Evolutionary conservation across 2,797 vertebrate species (phyloP), one percentile per base, ranked within the genome.

Genomic region (Emys orbicularis): DNA sequence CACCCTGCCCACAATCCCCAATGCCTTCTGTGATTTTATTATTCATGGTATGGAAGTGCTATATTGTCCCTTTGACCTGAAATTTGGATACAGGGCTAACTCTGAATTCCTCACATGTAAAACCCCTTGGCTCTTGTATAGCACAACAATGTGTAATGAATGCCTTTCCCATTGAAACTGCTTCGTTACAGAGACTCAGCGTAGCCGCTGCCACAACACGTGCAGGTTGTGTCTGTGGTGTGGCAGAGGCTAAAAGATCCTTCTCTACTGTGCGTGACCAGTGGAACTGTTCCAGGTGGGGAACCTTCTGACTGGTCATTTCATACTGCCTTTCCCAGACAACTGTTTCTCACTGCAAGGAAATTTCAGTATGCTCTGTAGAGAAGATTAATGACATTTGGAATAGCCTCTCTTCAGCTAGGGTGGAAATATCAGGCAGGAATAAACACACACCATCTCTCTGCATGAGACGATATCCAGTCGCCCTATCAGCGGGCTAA

Each of bases 241-340:
- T 6, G 0, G 3, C 9, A 44, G 82, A n/a, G 88, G 80, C 21
- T 10, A 4, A 34, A 61, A 3, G 1, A 37, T 8, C 16, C 52
- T 4, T 91, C 25, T 54, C 12, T 6, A 3, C 72, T 79, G 83
- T 50, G 47, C 49, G n/a, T 44, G 16, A 50, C 84, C 83, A 0
- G 0, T 0, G 13, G 74, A 85, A 54, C 81, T 57, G 68, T 0
- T 27, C 41, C 74, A 82, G 83, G 74, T 76, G 27, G 86, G 79
- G 86, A 94, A 50, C 23, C 25, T 29, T 77, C 0, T 0, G 65
- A n/a, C 29, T 0, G 1, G 41, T 4, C 10, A 41, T 12, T 11
- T 34, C 81, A 79, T 9, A 25, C 1, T 25, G 9, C 12, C 37
- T 74, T 74, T 74, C 68, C 44, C 37, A 21, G 10, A 74, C 49